Percentiles rank a stretch among this genome's conserved stretches.
Conservation (phyloP, 2,888 invertebrate genomes). For the Rotaria macrura region DNA sequence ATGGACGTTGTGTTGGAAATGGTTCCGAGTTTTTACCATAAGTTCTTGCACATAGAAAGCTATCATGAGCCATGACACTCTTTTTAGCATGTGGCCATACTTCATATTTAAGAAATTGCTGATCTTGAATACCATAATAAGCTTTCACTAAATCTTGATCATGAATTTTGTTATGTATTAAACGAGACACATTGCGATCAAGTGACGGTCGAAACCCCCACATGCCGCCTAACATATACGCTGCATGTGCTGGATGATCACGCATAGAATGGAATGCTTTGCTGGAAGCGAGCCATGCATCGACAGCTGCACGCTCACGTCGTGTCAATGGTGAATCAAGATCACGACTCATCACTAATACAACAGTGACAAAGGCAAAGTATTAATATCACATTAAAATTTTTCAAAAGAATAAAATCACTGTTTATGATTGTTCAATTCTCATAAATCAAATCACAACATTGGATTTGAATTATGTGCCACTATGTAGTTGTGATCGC, state of each 20-base stretch:
- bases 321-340: neutral
- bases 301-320: neutral
- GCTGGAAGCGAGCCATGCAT: neutral
- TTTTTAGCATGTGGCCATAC: neutral
- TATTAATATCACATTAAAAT: too few species aligned
- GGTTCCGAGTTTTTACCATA: neutral
- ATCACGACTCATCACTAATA: neutral
- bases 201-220: neutral
- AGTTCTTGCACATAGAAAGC: neutral
- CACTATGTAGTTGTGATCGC: too few species aligned
- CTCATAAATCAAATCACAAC: too few species aligned
- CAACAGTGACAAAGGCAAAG: too few species aligned
- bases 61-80: neutral
- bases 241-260: neutral
- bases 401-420: too few species aligned
- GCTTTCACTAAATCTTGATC: neutral
- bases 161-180: neutral
- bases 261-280: constrained; percentile 19
- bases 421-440: too few species aligned
- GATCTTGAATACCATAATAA: neutral
- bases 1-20: neutral
- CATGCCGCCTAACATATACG: neutral
- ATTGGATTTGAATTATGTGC: too few species aligned
- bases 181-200: neutral
- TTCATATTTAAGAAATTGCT: neutral